Evolutionary conservation across 2,113 vertebrate species (phyloP).

Genomic region (Dryoscopus gambensis): DNA sequence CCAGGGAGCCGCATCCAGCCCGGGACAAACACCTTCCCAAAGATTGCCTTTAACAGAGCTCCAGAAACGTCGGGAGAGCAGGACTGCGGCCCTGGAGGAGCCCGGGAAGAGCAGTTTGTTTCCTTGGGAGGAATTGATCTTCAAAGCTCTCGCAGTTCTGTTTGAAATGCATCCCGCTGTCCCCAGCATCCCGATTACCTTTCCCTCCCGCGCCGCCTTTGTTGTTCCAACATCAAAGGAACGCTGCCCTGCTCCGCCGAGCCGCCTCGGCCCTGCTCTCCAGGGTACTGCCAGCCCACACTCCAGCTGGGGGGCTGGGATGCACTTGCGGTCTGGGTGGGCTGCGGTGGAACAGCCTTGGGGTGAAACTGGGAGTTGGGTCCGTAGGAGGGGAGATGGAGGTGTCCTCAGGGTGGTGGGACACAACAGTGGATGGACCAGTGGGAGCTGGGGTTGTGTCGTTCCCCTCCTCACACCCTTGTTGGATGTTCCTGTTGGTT

Average conservation of each 20-base stretch:
- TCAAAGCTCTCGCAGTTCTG: constrained; percentile 3
- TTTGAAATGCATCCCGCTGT: constrained; percentile 48
- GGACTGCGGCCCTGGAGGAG: neutral
- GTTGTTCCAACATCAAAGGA: constrained; percentile 62
- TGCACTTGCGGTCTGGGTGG: fast-evolving
- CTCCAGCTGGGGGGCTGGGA: neutral
- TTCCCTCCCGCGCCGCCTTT: neutral
- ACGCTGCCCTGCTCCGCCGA: neutral
- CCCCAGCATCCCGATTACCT: neutral
- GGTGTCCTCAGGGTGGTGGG: fast-evolving
- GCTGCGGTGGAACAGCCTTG: too few relatives aligned
- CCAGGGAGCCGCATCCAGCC: neutral
- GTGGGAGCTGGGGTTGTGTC: neutral
- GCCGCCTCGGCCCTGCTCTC: neutral
- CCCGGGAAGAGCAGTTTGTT: neutral
- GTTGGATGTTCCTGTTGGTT: too few relatives aligned
- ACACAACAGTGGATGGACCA: neutral
- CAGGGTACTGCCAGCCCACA: neutral
- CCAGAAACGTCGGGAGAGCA: neutral
- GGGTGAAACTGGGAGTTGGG: neutral
- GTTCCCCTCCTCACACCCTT: fast-evolving
- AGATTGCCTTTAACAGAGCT: neutral
- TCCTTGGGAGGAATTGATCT: constrained; percentile 32
- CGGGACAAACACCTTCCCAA: neutral
- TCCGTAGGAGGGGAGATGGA: fast-evolving